Percentiles rank a stretch among this genome's conserved stretches.
Conservation (phyloP, 1,140 invertebrate genomes). For the Agrilus planipennis region DNA sequence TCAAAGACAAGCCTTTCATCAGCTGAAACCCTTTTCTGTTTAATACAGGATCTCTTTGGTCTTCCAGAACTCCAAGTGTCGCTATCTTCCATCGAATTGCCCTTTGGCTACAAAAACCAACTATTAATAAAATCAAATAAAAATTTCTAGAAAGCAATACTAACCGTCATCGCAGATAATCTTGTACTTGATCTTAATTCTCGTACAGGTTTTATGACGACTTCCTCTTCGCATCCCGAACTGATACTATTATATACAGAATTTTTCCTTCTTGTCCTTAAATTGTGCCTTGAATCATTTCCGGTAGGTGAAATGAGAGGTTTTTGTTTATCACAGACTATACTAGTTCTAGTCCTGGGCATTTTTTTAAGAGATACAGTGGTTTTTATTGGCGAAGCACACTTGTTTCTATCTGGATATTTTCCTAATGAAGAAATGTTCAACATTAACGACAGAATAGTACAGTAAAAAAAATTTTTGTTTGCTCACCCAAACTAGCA, state of each 20-base stretch:
- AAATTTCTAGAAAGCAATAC: not conserved
- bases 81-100: conserved; percentile 12
- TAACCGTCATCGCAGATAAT: conserved; percentile 1
- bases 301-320: conserved; percentile 17
- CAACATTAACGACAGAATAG: not conserved
- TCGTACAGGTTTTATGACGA: conserved; percentile 13
- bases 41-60: conserved; percentile 29
- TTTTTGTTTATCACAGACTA: conserved; percentile 21
- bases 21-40: conserved; percentile 39
- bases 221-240: conserved; percentile 25
- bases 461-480: not conserved
- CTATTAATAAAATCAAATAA: conserved; percentile 3
- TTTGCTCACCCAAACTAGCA: conserved; percentile 15
- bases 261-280: conserved; percentile 25
- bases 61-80: conserved; percentile 30
- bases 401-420: not conserved
- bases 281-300: conserved; percentile 19
- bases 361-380: conserved; percentile 16
- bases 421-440: too few species aligned
- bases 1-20: conserved; percentile 46
- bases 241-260: conserved; percentile 14
- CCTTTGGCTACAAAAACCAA: conserved; percentile 17
- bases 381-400: conserved; percentile 7
- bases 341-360: conserved; percentile 23
- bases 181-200: conserved; percentile 13